Conservation (phyloP, 2,888 invertebrate species). For the Tetranychus truncatus region DNA sequence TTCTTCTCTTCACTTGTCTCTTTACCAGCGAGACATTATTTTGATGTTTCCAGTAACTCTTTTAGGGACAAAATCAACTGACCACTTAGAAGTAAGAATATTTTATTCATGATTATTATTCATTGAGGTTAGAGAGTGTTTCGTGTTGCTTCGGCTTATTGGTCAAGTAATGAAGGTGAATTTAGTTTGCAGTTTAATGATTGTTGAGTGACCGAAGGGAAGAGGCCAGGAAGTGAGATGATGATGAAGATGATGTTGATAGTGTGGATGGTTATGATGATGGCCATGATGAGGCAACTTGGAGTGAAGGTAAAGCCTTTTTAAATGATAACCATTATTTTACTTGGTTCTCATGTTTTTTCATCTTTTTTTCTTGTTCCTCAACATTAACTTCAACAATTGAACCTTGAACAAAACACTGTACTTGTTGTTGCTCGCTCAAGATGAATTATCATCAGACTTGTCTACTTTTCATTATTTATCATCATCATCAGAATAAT, state of each 20-base stretch:
- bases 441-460: background rate
- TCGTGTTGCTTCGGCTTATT: too few species aligned
- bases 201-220: background rate
- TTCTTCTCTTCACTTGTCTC: too few species aligned
- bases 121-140: background rate
- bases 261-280: background rate
- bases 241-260: background rate
- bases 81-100: background rate
- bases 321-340: background rate
- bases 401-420: background rate
- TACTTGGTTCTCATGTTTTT: background rate
- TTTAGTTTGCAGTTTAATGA: too few species aligned
- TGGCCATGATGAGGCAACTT: background rate
- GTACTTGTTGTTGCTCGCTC: background rate
- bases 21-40: too few species aligned
- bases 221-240: background rate
- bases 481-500: background rate
- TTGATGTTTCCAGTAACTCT: too few species aligned
- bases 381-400: background rate
- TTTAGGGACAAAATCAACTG: background rate
- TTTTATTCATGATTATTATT: background rate
- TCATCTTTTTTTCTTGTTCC: background rate
- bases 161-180: too few species aligned
- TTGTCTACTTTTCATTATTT: background rate
- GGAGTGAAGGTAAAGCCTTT: background rate